These are phyloP conservation scores for Rana temporaria DNA, from an alignment of 2,113 vertebrate genomes.

Conservation along the genomic window DNA sequence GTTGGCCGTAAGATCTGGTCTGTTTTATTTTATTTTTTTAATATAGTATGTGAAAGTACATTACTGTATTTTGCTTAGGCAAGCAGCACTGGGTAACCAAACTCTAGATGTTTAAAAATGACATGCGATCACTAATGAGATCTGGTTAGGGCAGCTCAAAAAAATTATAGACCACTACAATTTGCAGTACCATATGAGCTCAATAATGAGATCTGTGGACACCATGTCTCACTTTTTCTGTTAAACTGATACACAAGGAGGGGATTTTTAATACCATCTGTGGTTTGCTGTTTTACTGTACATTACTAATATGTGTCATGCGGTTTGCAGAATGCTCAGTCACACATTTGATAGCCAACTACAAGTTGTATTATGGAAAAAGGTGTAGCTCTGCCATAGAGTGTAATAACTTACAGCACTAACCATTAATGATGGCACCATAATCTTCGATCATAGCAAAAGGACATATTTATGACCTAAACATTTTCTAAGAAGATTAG, in stretches of 20 bases:
- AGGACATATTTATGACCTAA: neutral
- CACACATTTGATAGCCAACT: conserved; percentile 5
- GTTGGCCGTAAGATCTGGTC: conserved; percentile 30
- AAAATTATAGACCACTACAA: conserved; percentile 31
- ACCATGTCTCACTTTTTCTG: neutral
- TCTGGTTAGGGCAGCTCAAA: conserved; percentile 52
- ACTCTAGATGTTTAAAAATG: conserved; percentile 39
- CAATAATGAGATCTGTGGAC: conserved; percentile 43
- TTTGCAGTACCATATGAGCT: conserved; percentile 47
- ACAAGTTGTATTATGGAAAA: neutral
- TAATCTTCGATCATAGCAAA: neutral
- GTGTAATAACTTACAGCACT: neutral
- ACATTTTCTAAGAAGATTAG: too few relatives aligned
- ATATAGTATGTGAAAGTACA: conserved; percentile 45
- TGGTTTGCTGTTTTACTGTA: conserved; percentile 24
- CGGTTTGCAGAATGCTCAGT: conserved; percentile 5
- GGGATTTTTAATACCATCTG: conserved; percentile 38
- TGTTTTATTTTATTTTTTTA: conserved; percentile 35
- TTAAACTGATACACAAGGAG: conserved; percentile 34
- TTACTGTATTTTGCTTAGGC: conserved; percentile 51
- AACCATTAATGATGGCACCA: neutral
- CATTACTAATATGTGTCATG: conserved; percentile 21
- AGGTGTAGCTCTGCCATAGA: conserved; percentile 23
- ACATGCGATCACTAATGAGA: conserved; percentile 48
- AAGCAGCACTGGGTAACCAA: conserved; percentile 47